Percentiles rank a stretch among this genome's conserved stretches.
Evolutionary conservation across 2,888 invertebrate genomes (phyloP).

Genomic region (Aromia moschata): DNA sequence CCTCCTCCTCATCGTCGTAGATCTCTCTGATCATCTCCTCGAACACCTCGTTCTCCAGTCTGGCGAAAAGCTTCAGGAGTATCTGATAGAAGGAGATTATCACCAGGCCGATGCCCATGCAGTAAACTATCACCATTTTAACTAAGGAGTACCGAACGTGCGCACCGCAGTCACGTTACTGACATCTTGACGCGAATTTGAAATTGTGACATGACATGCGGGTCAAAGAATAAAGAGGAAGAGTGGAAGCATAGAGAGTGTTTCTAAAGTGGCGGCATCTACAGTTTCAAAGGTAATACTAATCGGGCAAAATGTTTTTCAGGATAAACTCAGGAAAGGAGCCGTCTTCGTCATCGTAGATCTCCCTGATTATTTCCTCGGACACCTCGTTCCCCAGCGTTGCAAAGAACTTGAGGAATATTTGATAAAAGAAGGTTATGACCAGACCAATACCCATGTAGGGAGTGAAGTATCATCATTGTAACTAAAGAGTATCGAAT

Average conservation of each 20-base stretch:
- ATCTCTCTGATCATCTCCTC: constrained; percentile 19
- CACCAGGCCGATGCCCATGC: neutral
- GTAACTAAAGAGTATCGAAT: too few relatives aligned
- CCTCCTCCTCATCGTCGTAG: constrained; percentile 7
- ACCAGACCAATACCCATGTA: constrained; percentile 1
- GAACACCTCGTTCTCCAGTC: constrained; percentile 9
- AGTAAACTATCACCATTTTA: constrained; percentile 10
- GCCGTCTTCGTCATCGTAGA: constrained; percentile 9
- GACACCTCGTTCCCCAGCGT: constrained; percentile 4
- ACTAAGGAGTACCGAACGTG: too few relatives aligned
- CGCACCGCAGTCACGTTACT: neutral
- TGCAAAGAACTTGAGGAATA: constrained; percentile 6
- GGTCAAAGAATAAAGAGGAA: too few relatives aligned
- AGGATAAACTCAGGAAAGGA: constrained; percentile 9
- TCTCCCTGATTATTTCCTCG: constrained; percentile 18
- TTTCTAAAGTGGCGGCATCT: too few relatives aligned
- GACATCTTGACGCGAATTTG: constrained; percentile 7
- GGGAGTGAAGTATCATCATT: too few relatives aligned
- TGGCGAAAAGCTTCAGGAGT: constrained; percentile 1
- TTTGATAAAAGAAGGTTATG: constrained; percentile 10
- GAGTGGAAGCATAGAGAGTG: too few relatives aligned
- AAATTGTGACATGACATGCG: neutral
- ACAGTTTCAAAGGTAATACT: too few relatives aligned
- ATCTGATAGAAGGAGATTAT: constrained; percentile 15
- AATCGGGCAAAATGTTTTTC: too few relatives aligned